These are phyloP conservation scores for Zenarchopterus dispar DNA, from an alignment of 2,797 vertebrate species.

Conservation along the genomic window DNA sequence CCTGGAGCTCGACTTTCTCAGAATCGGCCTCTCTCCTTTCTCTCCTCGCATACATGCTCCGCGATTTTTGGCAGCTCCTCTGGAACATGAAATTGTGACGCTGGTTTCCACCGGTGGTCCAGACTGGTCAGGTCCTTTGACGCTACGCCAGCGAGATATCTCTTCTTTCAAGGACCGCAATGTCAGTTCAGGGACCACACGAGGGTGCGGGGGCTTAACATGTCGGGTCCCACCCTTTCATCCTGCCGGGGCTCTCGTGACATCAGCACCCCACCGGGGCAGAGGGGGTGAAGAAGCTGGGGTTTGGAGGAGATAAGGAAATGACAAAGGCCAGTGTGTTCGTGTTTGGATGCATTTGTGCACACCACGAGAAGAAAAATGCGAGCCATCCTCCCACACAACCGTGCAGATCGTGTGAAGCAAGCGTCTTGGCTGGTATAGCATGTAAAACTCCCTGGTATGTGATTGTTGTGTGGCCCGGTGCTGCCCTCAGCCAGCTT, in stretches of 20 bases:
- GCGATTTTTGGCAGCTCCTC: conserved; percentile 59
- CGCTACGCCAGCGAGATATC: conserved; percentile 69
- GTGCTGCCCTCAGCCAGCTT: conserved; percentile 65
- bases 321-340: conserved; percentile 44
- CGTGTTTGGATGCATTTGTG: conserved; percentile 14
- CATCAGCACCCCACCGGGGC: conserved; percentile 57
- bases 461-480: conserved; percentile 74
- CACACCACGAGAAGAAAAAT: conserved; percentile 47
- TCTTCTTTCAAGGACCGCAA: conserved; percentile 62
- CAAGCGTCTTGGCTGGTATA: conserved; percentile 63
- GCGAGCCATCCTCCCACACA: conserved; percentile 57
- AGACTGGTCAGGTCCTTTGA: conserved; percentile 56
- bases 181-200: conserved; percentile 51
- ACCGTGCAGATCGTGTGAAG: conserved; percentile 48
- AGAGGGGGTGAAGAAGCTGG: conserved; percentile 26
- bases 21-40: conserved; percentile 33
- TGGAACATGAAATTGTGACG: conserved; percentile 76
- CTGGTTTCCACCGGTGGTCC: conserved; percentile 52
- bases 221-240: conserved; percentile 63
- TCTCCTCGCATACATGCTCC: conserved; percentile 54
- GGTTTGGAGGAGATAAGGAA: conserved; percentile 32
- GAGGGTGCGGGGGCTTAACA: conserved; percentile 45
- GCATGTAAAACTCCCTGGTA: conserved; percentile 64
- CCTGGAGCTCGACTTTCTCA: conserved; percentile 43
- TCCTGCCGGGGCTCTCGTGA: conserved; percentile 67